Evolutionary conservation across 1,140 invertebrate genomes (phyloP).

Genomic region (Megathymus violae): DNA sequence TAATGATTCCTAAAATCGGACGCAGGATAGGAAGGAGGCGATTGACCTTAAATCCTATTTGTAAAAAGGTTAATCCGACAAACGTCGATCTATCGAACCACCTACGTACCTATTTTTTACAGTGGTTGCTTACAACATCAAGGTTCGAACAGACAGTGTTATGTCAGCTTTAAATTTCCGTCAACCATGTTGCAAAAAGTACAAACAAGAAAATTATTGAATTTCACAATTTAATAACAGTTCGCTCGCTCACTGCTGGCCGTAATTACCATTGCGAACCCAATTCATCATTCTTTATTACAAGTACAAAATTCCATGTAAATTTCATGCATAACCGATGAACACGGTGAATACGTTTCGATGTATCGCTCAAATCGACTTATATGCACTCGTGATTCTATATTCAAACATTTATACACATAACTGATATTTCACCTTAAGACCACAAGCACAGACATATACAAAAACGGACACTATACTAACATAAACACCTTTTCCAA

Average conservation of each 20-base stretch:
- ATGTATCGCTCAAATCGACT: conserved; percentile 58
- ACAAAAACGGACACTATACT: no score
- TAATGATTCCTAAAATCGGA: no score
- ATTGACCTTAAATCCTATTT: no score
- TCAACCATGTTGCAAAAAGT: conserved; percentile 48
- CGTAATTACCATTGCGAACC: conserved; percentile 77
- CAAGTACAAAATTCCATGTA: conserved; percentile 80
- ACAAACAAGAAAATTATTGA: conserved; percentile 75
- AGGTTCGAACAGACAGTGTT: no score
- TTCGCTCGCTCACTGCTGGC: conserved; percentile 54
- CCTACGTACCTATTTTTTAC: no score
- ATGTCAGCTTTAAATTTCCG: conserved; percentile 37
- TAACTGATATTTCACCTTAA: no score
- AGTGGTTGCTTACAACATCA: not conserved
- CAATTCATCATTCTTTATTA: conserved; percentile 83
- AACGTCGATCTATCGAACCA: no score
- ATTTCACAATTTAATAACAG: conserved; percentile 75
- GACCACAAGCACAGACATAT: no score
- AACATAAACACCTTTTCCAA: no score
- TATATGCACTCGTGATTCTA: conserved; percentile 28
- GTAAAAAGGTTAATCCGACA: no score
- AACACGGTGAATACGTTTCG: conserved; percentile 54
- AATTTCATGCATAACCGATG: conserved; percentile 72
- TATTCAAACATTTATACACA: no score
- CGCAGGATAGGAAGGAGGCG: no score